These are phyloP conservation scores for Lerema accius DNA, from an alignment of 1,140 invertebrate species.

Conservation along the genomic window DNA sequence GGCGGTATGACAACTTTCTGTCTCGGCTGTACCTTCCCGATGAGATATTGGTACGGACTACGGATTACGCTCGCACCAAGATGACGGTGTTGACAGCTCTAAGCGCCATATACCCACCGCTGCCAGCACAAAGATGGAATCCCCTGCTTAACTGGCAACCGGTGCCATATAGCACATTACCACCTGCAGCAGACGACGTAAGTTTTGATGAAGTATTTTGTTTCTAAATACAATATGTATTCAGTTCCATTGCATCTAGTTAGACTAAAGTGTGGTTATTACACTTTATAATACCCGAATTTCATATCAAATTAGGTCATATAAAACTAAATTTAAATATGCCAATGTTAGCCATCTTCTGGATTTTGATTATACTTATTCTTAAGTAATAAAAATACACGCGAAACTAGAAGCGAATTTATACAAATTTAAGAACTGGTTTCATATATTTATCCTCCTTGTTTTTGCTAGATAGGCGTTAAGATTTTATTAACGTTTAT, in stretches of 20 bases:
- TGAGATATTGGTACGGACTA: slow-evolving; percentile 81
- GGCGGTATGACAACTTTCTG: slow-evolving; percentile 68
- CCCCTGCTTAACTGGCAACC: slow-evolving; percentile 83
- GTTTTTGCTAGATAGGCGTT: no score
- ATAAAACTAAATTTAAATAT: no score
- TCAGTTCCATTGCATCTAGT: no score
- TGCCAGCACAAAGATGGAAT: slow-evolving; percentile 75
- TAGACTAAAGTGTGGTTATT: no score
- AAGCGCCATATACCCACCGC: slow-evolving; percentile 83
- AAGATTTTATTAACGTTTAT: no score
- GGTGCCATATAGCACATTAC: slow-evolving; percentile 78
- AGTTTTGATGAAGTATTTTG: slow-evolving; percentile 47
- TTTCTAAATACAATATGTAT: no score
- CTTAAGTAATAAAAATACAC: no score
- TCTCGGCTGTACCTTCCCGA: slow-evolving; percentile 71
- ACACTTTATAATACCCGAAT: no score
- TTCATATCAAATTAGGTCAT: no score
- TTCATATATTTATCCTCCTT: neutral
- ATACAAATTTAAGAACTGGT: slow-evolving; percentile 3
- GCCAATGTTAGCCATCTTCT: no score
- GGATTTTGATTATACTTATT: no score
- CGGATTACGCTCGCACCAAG: slow-evolving; percentile 84
- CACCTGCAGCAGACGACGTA: slow-evolving; percentile 78
- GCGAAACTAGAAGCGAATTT: neutral
- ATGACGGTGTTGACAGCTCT: slow-evolving; percentile 84